Evolutionary conservation across 2,888 invertebrate species (phyloP).

Genomic region (Cactoblastis cactorum): DNA sequence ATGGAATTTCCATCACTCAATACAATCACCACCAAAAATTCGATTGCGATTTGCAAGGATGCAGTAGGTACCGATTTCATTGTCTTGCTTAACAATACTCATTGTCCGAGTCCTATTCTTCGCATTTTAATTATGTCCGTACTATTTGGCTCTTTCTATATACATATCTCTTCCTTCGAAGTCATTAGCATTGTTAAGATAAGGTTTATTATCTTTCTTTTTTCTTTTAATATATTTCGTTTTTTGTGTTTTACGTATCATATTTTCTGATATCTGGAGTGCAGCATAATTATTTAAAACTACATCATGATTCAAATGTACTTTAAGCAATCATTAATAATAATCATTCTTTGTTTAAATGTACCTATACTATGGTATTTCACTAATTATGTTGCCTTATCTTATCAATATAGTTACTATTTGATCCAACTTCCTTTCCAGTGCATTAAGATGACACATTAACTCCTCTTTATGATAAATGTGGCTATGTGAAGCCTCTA

Average conservation of each 20-base stretch:
- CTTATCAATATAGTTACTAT: neutral
- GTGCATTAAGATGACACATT: neutral
- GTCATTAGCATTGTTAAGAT: neutral
- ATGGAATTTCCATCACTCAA: neutral
- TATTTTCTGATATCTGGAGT: neutral
- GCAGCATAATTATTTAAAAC: neutral
- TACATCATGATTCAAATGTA: neutral
- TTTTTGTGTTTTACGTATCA: neutral
- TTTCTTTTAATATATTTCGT: neutral
- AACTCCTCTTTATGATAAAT: neutral
- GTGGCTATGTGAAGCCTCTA: too few relatives aligned
- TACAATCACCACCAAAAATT: constrained; percentile 3
- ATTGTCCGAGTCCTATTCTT: constrained; percentile 7
- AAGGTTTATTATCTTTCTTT: neutral
- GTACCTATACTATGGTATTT: neutral
- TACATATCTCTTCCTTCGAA: constrained; percentile 5
- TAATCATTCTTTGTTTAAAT: neutral
- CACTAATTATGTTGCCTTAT: neutral
- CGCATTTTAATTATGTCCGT: neutral
- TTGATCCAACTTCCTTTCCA: neutral
- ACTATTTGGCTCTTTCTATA: constrained; percentile 2
- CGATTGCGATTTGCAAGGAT: neutral
- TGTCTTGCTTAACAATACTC: constrained; percentile 8
- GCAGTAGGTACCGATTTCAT: constrained; percentile 1
- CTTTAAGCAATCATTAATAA: neutral